Percentiles rank a stretch among this genome's conserved stretches.
These are phyloP conservation scores for Rhabdomys pumilio DNA, from an alignment of 2,797 vertebrate genomes.

Conservation along the genomic window DNA sequence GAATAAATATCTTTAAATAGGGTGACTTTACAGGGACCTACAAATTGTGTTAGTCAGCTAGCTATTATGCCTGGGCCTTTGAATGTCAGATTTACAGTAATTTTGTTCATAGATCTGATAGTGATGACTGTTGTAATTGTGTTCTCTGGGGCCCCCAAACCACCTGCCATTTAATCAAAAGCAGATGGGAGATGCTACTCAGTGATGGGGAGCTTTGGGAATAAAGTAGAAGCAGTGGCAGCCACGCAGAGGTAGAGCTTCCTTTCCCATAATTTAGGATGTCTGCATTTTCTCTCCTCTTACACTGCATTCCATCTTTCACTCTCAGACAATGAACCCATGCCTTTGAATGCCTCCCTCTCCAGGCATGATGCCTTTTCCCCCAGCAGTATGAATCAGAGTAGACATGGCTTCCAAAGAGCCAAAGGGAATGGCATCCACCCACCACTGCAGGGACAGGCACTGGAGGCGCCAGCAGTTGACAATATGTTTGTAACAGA, in stretches of 20 bases:
- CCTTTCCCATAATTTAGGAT: fast-evolving
- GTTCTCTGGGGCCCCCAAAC: background rate
- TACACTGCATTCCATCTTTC: background rate
- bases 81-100: background rate
- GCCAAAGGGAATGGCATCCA: constrained; percentile 76
- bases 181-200: background rate
- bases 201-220: background rate
- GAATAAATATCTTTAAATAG: fast-evolving
- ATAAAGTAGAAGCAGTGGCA: background rate
- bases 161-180: background rate
- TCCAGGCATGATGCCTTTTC: background rate
- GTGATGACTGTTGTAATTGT: background rate
- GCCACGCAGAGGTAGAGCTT: background rate
- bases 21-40: background rate
- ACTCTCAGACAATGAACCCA: background rate
- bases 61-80: background rate
- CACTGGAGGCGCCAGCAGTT: constrained; percentile 70
- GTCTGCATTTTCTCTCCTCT: background rate
- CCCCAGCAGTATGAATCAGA: constrained; percentile 12
- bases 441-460: constrained; percentile 65
- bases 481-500: constrained; percentile 83
- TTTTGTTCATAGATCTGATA: background rate
- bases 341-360: background rate
- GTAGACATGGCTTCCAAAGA: constrained; percentile 68
- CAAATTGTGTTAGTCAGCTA: background rate